Evolutionary conservation across 2,113 vertebrate species (phyloP).

Genomic region (Neolamprologus devosi): DNA sequence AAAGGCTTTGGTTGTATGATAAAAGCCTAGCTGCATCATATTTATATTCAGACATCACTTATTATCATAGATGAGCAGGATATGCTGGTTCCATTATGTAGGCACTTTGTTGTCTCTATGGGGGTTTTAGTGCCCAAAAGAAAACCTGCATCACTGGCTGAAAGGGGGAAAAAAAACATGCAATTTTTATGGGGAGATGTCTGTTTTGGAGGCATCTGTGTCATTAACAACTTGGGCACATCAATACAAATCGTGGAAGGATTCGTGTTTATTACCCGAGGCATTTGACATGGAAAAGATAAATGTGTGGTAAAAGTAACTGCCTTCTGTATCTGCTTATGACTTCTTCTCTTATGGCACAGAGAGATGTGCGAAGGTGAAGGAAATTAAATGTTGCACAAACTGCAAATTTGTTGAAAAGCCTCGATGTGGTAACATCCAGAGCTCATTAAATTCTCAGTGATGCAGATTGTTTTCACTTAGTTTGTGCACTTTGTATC

Average conservation of each 20-base stretch:
- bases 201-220: background rate
- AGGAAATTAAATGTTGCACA: background rate
- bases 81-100: background rate
- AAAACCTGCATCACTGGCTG: background rate
- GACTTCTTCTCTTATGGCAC: background rate
- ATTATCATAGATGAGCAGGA: background rate
- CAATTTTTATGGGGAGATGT: background rate
- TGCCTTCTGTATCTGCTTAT: background rate
- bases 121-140: background rate
- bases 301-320: background rate
- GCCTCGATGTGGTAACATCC: background rate
- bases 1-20: background rate
- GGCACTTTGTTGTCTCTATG: background rate
- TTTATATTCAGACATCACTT: background rate
- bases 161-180: rapidly evolving
- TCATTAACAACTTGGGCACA: background rate
- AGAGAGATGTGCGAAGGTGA: background rate
- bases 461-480: background rate
- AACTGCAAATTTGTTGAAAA: background rate
- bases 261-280: background rate
- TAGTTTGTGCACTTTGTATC: background rate
- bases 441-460: background rate
- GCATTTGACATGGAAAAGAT: background rate
- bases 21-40: background rate
- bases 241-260: background rate